Evolutionary conservation across 1,140 invertebrate genomes (phyloP), one percentile per base, ranked within the genome.

Genomic region (Leptinotarsa texana): DNA sequence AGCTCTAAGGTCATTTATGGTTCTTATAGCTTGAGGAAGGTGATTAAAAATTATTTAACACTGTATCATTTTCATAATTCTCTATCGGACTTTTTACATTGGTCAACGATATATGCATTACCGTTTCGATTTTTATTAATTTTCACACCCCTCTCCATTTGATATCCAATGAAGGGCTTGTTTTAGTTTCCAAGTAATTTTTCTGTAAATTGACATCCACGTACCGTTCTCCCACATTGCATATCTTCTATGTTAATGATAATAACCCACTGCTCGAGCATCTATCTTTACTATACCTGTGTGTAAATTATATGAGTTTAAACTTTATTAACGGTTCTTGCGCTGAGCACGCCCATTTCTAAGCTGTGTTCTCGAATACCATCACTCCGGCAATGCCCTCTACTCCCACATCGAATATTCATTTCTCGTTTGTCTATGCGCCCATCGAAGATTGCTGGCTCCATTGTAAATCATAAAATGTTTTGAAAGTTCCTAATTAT

Each of bases 261-360:
- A 67, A 67, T 67, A 42, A 67, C 8, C 42, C n/a, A 24, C 24
- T 67, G 42, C 42, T 22, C 15, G 63, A 22, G 18, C 65, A 67
- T 67, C 24, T 42, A 67, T 67, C 65, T 67, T 13, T 67, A 65
- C 24, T 33, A 42, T 27, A 42, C 21, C 65, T 67, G 17, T 57
- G 17, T 57, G 65, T 67, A 17, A 67, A 67, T 67, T 67, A 67
- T 27, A 42, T 22, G 65, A 24, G 51, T 42, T 67, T 27, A 27
- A 67, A 67, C 65, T 33, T 67, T 67, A 67, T 67, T 67, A 67
- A 67, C 65, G 65, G 65, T 67, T 67, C 65, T 67, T 67, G 65
- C 17, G 15, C 42, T 17, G 65, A 42, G 65, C 65, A 67, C 65
- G 65, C 65, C 65, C 65, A 67, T 67, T 42, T 24, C 22, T 42